phyloP scores from a whole-genome alignment of 2,113 vertebrate species.

The Pavo muticus region DNA sequence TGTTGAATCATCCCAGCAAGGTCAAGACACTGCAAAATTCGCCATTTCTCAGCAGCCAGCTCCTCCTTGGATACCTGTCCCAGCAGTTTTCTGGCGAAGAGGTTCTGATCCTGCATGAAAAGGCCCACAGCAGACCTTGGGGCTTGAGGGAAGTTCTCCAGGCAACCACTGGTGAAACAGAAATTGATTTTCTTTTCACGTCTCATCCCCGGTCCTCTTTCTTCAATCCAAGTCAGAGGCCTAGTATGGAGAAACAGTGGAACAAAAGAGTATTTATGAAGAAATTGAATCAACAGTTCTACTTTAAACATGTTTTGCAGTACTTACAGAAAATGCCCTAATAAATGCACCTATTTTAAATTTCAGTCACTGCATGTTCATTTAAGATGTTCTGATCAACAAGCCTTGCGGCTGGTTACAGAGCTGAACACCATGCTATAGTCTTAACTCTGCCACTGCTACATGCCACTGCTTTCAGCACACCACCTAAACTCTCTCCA shows the following conservation, averaged over 20 bases:
- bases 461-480: neutral
- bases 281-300: neutral
- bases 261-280: neutral
- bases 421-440: neutral
- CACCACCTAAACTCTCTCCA: neutral
- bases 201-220: slow-evolving; percentile 85
- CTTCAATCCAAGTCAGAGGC: slow-evolving; percentile 91
- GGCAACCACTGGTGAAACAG: slow-evolving; percentile 82
- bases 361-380: neutral
- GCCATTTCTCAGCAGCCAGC: slow-evolving; percentile 80
- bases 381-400: neutral
- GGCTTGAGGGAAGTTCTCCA: slow-evolving; percentile 85
- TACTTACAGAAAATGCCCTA: neutral
- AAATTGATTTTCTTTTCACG: slow-evolving; percentile 87
- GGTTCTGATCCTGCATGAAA: slow-evolving; percentile 92
- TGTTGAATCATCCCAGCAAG: slow-evolving; percentile 86
- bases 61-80: slow-evolving; percentile 81
- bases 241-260: slow-evolving; percentile 69
- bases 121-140: slow-evolving; percentile 81
- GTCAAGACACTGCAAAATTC: slow-evolving; percentile 87
- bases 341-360: neutral
- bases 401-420: neutral
- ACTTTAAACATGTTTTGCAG: neutral
- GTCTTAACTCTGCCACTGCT: neutral
- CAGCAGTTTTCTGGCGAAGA: slow-evolving; percentile 88